Percentiles rank a stretch among this genome's conserved stretches.
Conservation (phyloP, 2,113 vertebrate species). For the Podilymbus podiceps region DNA sequence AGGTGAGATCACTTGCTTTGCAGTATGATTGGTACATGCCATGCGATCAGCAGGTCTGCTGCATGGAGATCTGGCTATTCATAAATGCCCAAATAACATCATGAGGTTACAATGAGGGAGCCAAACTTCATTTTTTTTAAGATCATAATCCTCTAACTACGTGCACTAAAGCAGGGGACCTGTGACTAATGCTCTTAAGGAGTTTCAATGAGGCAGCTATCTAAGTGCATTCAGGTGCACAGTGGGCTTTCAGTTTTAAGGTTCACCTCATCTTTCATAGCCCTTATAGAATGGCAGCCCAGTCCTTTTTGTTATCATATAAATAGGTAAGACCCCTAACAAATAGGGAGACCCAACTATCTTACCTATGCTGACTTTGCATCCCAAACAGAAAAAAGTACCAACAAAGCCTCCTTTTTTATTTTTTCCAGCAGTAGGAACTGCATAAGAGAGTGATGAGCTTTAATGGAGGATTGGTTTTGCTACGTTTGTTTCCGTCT, state of each 20-base stretch:
- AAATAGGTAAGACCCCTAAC: neutral
- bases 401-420: neutral
- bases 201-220: neutral
- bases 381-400: neutral
- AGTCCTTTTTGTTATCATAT: neutral
- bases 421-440: neutral
- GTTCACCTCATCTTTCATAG: neutral
- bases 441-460: neutral
- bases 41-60: conserved; percentile 42
- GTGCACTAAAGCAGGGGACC: conserved; percentile 5
- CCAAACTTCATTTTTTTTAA: conserved; percentile 40
- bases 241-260: neutral
- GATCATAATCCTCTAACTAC: conserved; percentile 12
- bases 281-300: neutral
- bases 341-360: neutral
- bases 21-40: neutral
- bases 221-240: neutral
- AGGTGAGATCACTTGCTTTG: conserved; percentile 46
- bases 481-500: neutral
- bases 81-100: conserved; percentile 30
- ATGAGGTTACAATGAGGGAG: conserved; percentile 21
- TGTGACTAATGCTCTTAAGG: neutral
- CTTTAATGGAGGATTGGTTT: neutral
- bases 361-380: neutral
- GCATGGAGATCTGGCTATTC: conserved; percentile 1